These are phyloP conservation scores for Melolontha melolontha DNA, from an alignment of 2,888 invertebrate genomes.

Conservation along the genomic window DNA sequence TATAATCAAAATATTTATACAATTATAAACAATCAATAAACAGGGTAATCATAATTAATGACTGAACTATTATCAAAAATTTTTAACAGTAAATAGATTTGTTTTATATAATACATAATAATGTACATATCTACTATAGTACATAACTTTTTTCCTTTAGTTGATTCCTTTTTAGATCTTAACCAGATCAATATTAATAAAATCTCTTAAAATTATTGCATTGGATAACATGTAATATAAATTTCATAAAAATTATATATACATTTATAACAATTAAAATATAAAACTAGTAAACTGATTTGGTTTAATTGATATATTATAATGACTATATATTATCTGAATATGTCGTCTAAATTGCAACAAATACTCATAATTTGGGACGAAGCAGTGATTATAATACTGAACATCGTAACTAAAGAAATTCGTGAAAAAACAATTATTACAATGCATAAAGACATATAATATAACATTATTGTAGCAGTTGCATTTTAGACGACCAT, in stretches of 20 bases:
- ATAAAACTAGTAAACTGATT: conserved; percentile 42
- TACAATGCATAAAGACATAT: conserved; percentile 1
- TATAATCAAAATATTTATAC: conserved; percentile 24
- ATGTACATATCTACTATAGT: conserved; percentile 24
- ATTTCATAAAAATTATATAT: conserved; percentile 41
- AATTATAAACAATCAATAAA: conserved; percentile 26
- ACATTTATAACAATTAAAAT: conserved; percentile 42
- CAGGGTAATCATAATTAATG: conserved; percentile 17
- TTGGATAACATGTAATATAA: conserved; percentile 45
- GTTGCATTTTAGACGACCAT: conserved; percentile 7
- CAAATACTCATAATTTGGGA: not conserved
- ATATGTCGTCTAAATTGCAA: conserved; percentile 24
- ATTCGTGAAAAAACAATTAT: not conserved
- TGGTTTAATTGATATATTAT: conserved; percentile 39
- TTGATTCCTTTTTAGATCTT: conserved; percentile 27
- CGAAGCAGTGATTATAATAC: not conserved
- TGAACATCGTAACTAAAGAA: not conserved
- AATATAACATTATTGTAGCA: not conserved
- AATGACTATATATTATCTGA: conserved; percentile 16
- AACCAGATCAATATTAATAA: conserved; percentile 40
- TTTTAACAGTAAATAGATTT: conserved; percentile 22
- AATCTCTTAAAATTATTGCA: conserved; percentile 48
- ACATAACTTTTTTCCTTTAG: conserved; percentile 1
- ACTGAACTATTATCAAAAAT: conserved; percentile 21
- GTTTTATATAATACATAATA: conserved; percentile 13